phyloP scores from a whole-genome alignment of 2,113 vertebrate species.

The Gracilinanus agilis region DNA sequence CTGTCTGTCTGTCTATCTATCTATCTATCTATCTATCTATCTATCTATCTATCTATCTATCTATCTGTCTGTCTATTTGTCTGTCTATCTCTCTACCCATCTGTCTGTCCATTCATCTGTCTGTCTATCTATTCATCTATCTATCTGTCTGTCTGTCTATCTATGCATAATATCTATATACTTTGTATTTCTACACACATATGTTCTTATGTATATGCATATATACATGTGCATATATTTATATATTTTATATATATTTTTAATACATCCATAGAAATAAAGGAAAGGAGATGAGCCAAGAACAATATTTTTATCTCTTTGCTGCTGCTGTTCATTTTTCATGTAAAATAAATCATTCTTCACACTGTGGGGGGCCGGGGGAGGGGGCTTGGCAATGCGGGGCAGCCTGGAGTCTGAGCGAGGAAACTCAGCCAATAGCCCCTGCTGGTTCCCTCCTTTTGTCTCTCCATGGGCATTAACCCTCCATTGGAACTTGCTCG shows the following conservation, averaged over 20 bases:
- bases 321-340: background rate
- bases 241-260: too few species aligned
- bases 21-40: too few species aligned
- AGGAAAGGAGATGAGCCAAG: background rate
- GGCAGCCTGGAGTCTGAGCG: background rate
- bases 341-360: background rate
- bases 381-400: background rate
- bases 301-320: background rate
- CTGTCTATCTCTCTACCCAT: too few species aligned
- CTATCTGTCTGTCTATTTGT: too few species aligned
- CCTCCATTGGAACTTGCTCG: background rate
- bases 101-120: too few species aligned
- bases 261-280: background rate
- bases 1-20: too few species aligned
- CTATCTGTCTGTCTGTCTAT: too few species aligned
- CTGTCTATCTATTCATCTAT: too few species aligned
- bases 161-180: too few species aligned
- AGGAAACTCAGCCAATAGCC: background rate
- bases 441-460: background rate
- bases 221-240: background rate
- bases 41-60: too few species aligned
- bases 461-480: background rate
- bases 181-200: background rate
- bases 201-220: too few species aligned
- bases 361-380: background rate